phyloP scores from a whole-genome alignment of 2,797 vertebrate species.

The Acestrorhynchus altus region DNA sequence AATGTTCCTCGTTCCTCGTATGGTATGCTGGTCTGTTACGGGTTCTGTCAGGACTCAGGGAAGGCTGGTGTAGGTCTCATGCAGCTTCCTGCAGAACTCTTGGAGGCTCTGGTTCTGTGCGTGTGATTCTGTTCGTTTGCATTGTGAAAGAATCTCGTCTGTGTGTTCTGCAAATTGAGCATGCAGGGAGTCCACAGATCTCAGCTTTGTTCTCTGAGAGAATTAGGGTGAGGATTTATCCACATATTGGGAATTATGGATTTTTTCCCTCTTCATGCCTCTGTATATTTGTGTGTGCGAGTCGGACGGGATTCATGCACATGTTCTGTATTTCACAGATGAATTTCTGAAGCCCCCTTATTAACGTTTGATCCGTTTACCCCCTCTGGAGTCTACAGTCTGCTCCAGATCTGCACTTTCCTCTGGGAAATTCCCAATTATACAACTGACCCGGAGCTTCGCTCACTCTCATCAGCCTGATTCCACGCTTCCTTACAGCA shows the following conservation, averaged over 20 bases:
- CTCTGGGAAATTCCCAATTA: background rate
- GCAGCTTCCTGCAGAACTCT: no score
- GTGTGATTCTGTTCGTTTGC: no score
- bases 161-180: constrained; percentile 22
- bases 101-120: no score
- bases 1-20: no score
- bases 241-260: background rate
- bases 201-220: background rate
- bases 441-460: background rate
- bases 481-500: background rate
- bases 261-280: background rate
- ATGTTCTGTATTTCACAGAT: constrained; percentile 43
- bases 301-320: background rate
- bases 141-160: no score
- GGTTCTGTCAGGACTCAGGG: no score
- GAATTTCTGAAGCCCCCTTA: constrained; percentile 29
- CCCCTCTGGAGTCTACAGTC: constrained; percentile 42
- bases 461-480: background rate
- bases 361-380: constrained; percentile 51
- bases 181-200: background rate
- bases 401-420: background rate
- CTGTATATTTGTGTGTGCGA: background rate
- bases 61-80: no score
- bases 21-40: no score
- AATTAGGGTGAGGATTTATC: background rate